Evolutionary conservation across 2,888 invertebrate genomes (phyloP).

Genomic region (Tachystola acroxantha): DNA sequence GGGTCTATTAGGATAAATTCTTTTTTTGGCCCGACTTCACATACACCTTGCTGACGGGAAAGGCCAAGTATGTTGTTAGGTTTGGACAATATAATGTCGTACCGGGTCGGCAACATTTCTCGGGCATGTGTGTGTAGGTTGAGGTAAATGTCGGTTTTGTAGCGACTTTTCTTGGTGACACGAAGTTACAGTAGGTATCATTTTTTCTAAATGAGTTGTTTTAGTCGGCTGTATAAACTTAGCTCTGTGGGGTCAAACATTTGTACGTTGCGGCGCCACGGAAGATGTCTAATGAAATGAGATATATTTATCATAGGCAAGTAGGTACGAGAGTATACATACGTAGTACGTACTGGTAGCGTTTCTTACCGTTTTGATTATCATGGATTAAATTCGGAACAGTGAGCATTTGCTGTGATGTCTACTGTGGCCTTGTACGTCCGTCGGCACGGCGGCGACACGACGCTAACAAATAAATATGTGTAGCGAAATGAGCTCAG

Average conservation of each 20-base stretch:
- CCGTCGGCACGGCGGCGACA: not conserved
- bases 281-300: not conserved
- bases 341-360: not conserved
- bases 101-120: too few species aligned
- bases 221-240: not conserved
- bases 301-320: too few species aligned
- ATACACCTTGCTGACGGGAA: too few species aligned
- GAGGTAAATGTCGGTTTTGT: too few species aligned
- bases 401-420: slow-evolving; percentile 3
- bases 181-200: too few species aligned
- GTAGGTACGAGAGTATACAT: not conserved
- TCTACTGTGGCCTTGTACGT: slow-evolving; percentile 6
- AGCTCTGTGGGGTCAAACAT: not conserved
- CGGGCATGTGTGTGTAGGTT: too few species aligned
- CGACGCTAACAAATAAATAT: not conserved
- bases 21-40: too few species aligned
- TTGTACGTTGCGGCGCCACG: not conserved
- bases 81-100: too few species aligned
- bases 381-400: slow-evolving; percentile 7
- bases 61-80: too few species aligned
- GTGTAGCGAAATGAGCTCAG: not conserved
- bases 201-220: not conserved
- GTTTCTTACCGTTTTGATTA: slow-evolving; percentile 2
- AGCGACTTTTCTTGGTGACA: too few species aligned
- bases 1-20: too few species aligned